phyloP scores from a whole-genome alignment of 2,888 invertebrate genomes.

The Orchesella flavescens region DNA sequence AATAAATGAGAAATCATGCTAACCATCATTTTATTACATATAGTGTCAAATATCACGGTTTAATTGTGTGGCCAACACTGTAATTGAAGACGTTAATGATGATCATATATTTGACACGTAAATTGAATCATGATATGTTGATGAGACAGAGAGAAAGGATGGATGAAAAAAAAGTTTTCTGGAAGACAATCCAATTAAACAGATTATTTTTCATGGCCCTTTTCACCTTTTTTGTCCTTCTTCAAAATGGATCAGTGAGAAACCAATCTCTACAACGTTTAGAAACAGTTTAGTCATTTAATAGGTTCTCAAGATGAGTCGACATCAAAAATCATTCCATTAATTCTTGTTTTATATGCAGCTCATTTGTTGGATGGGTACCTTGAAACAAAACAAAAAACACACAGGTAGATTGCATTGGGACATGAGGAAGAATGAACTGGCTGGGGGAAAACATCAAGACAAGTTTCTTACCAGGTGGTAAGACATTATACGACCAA shows the following conservation, averaged over 20 bases:
- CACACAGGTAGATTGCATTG: constrained; percentile 5
- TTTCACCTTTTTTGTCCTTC: too few relatives aligned
- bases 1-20: neutral
- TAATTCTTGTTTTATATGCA: neutral
- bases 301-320: neutral
- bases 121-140: constrained; percentile 13
- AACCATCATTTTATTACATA: constrained; percentile 1
- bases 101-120: constrained; percentile 10
- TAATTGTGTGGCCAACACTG: neutral
- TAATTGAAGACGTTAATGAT: constrained; percentile 13
- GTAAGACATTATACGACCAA: neutral
- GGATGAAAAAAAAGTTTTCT: too few relatives aligned
- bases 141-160: too few relatives aligned
- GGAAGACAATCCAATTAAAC: too few relatives aligned
- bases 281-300: too few relatives aligned
- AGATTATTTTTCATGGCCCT: too few relatives aligned
- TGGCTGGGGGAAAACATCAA: neutral
- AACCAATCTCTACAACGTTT: too few relatives aligned
- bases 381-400: constrained; percentile 19
- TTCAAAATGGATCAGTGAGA: too few relatives aligned
- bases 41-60: constrained; percentile 4
- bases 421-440: too few relatives aligned
- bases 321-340: neutral
- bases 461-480: neutral
- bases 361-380: neutral